Conservation (phyloP, 2,113 vertebrate species). For the Antennarius striatus region DNA sequence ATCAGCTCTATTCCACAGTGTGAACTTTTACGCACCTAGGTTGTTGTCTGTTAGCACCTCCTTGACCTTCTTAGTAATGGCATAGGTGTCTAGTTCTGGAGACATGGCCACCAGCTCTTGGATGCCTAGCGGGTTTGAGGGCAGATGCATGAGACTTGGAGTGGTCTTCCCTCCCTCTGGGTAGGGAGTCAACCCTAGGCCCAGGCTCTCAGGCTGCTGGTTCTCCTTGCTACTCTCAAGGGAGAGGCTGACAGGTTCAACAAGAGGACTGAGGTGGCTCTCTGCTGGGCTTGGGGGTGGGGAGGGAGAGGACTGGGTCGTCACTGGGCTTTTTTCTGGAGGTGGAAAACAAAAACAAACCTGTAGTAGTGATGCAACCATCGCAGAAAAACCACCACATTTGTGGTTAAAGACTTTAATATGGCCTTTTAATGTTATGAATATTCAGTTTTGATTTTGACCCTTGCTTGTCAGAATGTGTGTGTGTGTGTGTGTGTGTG, state of each 20-base stretch:
- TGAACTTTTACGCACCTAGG: conserved; percentile 81
- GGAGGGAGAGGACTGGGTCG: conserved; percentile 86
- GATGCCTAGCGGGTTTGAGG: conserved; percentile 86
- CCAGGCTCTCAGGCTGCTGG: conserved; percentile 87
- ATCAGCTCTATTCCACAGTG: not conserved
- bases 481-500: not conserved
- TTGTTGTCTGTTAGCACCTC: conserved; percentile 99
- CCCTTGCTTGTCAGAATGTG: not conserved
- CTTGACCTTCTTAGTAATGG: conserved; percentile 98
- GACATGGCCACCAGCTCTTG: conserved; percentile 98
- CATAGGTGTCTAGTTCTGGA: conserved; percentile 93
- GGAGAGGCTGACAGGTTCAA: conserved; percentile 85
- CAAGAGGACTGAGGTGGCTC: conserved; percentile 83
- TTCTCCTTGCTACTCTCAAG: conserved; percentile 97
- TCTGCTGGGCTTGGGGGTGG: conserved; percentile 79
- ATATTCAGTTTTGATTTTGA: not conserved
- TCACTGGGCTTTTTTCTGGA: conserved; percentile 83
- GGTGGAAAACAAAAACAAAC: conserved; percentile 3
- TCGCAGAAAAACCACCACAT: not conserved
- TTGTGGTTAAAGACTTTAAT: not conserved
- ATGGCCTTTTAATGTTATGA: not conserved
- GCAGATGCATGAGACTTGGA: conserved; percentile 72
- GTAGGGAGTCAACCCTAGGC: conserved; percentile 78
- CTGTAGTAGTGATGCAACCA: not conserved
- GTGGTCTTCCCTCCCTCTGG: conserved; percentile 79